A percentile compares a stretch with the other conserved stretches of the same genome.
These are phyloP conservation scores for Zenarchopterus dispar DNA, from an alignment of 2,797 vertebrate species.

Conservation along the genomic window DNA sequence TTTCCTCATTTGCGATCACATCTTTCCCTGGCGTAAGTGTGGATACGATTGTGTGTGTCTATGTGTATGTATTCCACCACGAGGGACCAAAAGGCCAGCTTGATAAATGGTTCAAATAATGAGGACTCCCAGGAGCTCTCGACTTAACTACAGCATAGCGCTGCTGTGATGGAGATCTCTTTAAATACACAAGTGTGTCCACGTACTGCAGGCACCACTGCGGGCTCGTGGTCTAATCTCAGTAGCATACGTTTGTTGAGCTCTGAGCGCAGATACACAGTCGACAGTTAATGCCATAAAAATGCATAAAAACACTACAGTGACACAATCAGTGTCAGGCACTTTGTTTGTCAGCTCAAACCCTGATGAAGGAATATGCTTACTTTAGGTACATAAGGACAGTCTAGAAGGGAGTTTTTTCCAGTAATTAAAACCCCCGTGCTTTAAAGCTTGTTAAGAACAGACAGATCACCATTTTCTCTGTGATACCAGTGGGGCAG, in stretches of 20 bases:
- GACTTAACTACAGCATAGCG: constrained; percentile 84
- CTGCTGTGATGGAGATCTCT: constrained; percentile 58
- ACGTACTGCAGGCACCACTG: constrained; percentile 4
- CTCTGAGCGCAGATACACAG: constrained; percentile 10
- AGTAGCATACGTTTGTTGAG: constrained; percentile 33
- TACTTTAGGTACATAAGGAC: constrained; percentile 6
- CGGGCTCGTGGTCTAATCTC: constrained; percentile 44
- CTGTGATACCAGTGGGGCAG: not conserved
- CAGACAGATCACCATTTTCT: not conserved
- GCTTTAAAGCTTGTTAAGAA: not conserved
- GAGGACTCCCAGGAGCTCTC: constrained; percentile 80
- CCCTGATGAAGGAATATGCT: constrained; percentile 4
- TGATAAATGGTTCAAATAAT: constrained; percentile 90
- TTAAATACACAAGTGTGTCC: constrained; percentile 35
- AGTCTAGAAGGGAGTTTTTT: not conserved
- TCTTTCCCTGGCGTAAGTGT: constrained; percentile 13
- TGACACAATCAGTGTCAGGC: constrained; percentile 15
- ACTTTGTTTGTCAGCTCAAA: constrained; percentile 30
- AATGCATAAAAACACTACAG: constrained; percentile 14
- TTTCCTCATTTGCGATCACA: constrained; percentile 30
- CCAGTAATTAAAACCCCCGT: not conserved
- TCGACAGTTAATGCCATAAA: constrained; percentile 29
- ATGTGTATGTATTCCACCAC: constrained; percentile 31
- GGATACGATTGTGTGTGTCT: not conserved
- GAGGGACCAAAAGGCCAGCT: constrained; percentile 65